phyloP scores from a whole-genome alignment of 1,140 invertebrate species.

The Lamellibrachia luymesi region DNA sequence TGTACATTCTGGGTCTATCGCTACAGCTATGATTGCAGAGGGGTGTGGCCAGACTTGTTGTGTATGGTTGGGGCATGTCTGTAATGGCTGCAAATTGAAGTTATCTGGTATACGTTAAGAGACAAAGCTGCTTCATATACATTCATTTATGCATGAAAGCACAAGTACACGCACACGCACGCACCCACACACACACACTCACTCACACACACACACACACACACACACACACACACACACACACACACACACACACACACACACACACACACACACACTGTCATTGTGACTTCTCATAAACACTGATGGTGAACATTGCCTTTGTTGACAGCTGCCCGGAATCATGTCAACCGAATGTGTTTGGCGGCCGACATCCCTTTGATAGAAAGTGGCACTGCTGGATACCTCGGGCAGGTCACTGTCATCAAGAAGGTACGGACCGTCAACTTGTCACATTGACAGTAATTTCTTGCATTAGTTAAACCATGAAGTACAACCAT shows the following conservation, averaged over 20 bases:
- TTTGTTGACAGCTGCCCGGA: conserved; percentile 72
- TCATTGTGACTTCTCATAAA: not conserved
- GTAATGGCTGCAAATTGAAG: not conserved
- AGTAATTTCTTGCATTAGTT: not conserved
- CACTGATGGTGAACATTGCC: not conserved
- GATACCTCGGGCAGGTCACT: conserved; percentile 87
- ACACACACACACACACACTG: not conserved
- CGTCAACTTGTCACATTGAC: not conserved
- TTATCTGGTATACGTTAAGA: not conserved
- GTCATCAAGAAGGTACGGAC: conserved; percentile 59
- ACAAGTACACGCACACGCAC: no score
- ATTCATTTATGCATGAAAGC: no score
- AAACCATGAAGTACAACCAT: not conserved
- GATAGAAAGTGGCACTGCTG: conserved; percentile 95
- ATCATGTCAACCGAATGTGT: conserved; percentile 99
- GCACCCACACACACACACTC: no score
- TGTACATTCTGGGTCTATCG: not conserved
- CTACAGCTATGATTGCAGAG: not conserved
- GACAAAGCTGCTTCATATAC: not conserved
- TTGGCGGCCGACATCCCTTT: conserved; percentile 89
- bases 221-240: not conserved
- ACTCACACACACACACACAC: no score
- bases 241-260: not conserved
- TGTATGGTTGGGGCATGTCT: not conserved
- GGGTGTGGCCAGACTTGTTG: no score